A percentile compares a stretch with the other conserved stretches of the same genome.
phyloP scores from a whole-genome alignment of 1,140 invertebrate species.

The Cheumatopsyche charites region DNA sequence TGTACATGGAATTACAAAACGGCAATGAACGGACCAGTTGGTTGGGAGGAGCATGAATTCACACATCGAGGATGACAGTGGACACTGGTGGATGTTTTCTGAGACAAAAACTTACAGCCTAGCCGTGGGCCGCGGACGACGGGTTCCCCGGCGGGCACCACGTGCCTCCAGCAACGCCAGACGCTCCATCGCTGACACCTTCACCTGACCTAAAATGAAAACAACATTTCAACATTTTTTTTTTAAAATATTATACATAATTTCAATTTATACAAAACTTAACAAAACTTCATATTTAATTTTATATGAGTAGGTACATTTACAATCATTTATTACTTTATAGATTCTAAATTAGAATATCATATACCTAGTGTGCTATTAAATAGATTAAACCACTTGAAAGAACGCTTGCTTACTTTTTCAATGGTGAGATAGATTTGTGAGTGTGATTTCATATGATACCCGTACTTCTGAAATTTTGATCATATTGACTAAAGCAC shows the following conservation, averaged over 20 bases:
- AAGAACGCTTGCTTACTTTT: no score
- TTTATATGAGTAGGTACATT: no score
- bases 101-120: slow-evolving; percentile 55
- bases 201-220: slow-evolving; percentile 34
- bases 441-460: no score
- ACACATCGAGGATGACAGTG: slow-evolving; percentile 11
- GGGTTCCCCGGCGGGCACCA: slow-evolving; percentile 62
- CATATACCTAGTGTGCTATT: no score
- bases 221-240: not conserved
- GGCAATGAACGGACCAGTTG: slow-evolving; percentile 26
- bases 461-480: no score
- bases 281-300: no score
- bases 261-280: no score
- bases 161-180: slow-evolving; percentile 61
- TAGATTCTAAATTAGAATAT: no score
- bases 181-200: slow-evolving; percentile 62
- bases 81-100: slow-evolving; percentile 24
- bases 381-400: no score
- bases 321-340: no score
- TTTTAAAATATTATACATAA: not conserved
- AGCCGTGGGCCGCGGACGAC: slow-evolving; percentile 62
- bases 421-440: no score
- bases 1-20: not conserved
- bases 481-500: no score
- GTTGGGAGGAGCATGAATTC: not conserved